Base-by-base conservation (phyloP, 2,888 invertebrate species). In the Apamea epomidion region DNA sequence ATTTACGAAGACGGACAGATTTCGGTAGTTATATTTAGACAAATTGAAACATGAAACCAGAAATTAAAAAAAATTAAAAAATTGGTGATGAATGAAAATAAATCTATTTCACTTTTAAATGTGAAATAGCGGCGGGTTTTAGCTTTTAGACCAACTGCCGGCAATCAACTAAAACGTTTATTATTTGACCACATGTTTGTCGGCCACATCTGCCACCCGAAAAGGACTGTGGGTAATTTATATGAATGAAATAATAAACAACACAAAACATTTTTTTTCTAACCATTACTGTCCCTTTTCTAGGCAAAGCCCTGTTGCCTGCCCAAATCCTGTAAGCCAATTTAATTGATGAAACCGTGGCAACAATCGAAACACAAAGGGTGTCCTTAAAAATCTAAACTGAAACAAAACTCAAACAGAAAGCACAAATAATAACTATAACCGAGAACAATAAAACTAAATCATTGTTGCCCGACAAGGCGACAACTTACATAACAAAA, bases 361-460 rank as follows among this genome's bases (percentile, higher is more conserved):
- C 18, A 29, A 48, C 8, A 58, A 68, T 48, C 10, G 29, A 4
- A 58, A 64, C 16, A n/a, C 16, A 82, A 37, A 64, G 21, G 21
- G 0, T 67, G 62, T 76, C 45, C 37, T 25, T 21, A 62, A 79
- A 58, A 45, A 72, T 76, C 10, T 3, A 18, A 67, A 14, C 37
- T 25, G 10, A 10, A 60, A 62, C 8, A 69, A 18, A 4, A 76
- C 82, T 76, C 14, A 62, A 60, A 29, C 18, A 48, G n/a, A 64
- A 54, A 73, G 29, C 51, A 60, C 25, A 65, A 65, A 48, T 48
- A 48, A 71, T 29, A 78, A 73, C n/a, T 29, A 16, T 72, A 83
- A 83, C 54, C 54, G 32, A 67, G 32, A 58, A 84, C 42, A 80
- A 85, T 86, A 87, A 81, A 83, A 70, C 37, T 68, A 76, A 80